Conservation (phyloP, 2,797 vertebrate genomes). For the Caiman crocodilus region DNA sequence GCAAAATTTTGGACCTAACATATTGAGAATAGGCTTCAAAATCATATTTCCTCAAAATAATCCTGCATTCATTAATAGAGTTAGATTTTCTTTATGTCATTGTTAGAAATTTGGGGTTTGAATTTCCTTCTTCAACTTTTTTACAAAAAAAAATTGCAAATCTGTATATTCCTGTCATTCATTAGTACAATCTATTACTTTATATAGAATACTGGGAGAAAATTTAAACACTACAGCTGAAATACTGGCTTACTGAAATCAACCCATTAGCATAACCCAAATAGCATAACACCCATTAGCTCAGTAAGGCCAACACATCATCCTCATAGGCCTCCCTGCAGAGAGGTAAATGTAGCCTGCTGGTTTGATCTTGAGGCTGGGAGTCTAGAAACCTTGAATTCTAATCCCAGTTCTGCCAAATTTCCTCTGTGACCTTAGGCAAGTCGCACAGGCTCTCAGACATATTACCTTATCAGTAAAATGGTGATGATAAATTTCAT, state of each 20-base stretch:
- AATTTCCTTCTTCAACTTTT: background rate
- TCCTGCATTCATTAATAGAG: background rate
- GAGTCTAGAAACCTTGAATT: background rate
- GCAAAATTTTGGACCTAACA: background rate
- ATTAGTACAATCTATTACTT: background rate
- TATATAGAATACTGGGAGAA: background rate
- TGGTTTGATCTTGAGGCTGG: background rate
- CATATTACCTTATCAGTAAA: background rate
- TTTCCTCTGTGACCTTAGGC: rapidly evolving
- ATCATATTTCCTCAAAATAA: background rate
- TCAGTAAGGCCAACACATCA: rapidly evolving
- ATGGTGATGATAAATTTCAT: background rate
- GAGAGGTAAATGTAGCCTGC: background rate
- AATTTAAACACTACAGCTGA: background rate
- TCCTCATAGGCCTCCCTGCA: background rate
- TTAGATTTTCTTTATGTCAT: background rate
- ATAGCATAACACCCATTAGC: background rate
- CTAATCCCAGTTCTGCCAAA: background rate
- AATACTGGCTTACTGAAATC: too few species aligned
- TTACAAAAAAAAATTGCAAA: too few species aligned
- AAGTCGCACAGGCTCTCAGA: background rate
- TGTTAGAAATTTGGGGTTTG: background rate
- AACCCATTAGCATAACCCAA: background rate
- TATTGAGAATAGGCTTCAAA: background rate
- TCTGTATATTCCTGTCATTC: background rate